Evolutionary conservation across 2,888 invertebrate genomes (phyloP).

Genomic region (Acanthosepion lycidas): DNA sequence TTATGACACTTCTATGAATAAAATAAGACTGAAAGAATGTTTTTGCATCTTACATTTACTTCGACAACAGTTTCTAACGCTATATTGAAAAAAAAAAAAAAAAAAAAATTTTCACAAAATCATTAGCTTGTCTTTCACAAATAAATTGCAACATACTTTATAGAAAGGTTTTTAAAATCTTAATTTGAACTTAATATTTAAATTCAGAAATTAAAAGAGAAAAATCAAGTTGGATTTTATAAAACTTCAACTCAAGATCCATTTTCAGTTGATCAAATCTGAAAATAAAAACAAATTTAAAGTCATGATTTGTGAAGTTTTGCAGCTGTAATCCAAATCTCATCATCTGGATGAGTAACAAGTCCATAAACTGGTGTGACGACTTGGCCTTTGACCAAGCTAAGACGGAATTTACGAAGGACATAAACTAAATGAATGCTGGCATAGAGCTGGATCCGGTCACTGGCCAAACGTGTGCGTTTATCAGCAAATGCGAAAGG

Average conservation of each 20-base stretch:
- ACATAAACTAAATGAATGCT: constrained; percentile 64
- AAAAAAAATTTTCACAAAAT: background rate
- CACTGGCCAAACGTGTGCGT: constrained; percentile 66
- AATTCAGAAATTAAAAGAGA: background rate
- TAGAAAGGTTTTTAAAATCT: too few relatives aligned
- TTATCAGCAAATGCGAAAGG: constrained; percentile 75
- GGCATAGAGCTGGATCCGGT: constrained; percentile 67
- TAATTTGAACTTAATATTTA: background rate
- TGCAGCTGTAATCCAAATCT: constrained; percentile 71
- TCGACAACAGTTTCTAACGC: background rate
- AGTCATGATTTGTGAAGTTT: constrained; percentile 55
- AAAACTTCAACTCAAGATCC: too few relatives aligned
- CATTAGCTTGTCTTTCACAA: background rate
- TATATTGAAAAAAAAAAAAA: background rate
- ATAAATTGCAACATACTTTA: too few relatives aligned
- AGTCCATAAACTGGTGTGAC: constrained; percentile 70
- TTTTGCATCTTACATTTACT: background rate
- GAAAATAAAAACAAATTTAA: background rate
- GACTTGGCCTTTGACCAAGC: constrained; percentile 70
- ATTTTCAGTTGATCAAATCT: too few relatives aligned
- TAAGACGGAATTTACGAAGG: constrained; percentile 67
- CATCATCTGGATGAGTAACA: constrained; percentile 73
- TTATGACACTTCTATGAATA: background rate
- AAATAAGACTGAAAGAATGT: background rate
- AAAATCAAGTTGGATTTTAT: too few relatives aligned